phyloP scores from a whole-genome alignment of 2,797 vertebrate genomes.

The Alfaro cultratus region DNA sequence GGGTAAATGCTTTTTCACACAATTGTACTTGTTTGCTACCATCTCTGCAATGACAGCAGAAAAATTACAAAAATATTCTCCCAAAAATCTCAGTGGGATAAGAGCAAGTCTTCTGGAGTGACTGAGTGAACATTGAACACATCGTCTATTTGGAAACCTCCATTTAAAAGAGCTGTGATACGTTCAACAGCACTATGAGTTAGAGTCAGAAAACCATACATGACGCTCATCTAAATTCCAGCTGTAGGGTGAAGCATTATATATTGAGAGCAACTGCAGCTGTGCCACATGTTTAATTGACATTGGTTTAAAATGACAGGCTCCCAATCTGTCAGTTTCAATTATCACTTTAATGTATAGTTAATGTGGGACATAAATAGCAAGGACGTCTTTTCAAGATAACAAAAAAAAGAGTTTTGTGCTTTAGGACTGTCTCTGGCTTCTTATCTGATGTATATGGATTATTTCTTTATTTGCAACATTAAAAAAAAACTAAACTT shows the following conservation, averaged over 20 bases:
- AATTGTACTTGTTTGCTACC: not conserved
- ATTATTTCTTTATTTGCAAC: not conserved
- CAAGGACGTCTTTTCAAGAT: not conserved
- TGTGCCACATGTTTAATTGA: slow-evolving; percentile 12
- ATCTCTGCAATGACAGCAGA: not conserved
- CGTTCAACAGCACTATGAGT: not conserved
- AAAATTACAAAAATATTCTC: not conserved
- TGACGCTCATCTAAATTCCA: not conserved
- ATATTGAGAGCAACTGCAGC: not conserved
- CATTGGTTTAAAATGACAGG: slow-evolving; percentile 9
- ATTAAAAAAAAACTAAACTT: not conserved
- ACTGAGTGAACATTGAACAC: not conserved
- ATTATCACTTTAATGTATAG: not conserved
- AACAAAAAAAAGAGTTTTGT: not conserved
- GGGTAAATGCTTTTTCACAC: not conserved
- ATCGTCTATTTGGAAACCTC: not conserved
- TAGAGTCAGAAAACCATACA: not conserved
- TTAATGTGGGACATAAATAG: not conserved
- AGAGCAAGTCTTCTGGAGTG: not conserved
- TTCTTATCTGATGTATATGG: not conserved
- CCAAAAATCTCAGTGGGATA: not conserved
- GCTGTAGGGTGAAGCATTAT: not conserved
- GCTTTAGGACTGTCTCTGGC: not conserved
- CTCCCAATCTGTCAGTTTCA: slow-evolving; percentile 1
- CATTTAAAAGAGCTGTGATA: not conserved